Evolutionary conservation across 2,888 invertebrate genomes (phyloP).

Genomic region (Petrolisthes cinctipes): DNA sequence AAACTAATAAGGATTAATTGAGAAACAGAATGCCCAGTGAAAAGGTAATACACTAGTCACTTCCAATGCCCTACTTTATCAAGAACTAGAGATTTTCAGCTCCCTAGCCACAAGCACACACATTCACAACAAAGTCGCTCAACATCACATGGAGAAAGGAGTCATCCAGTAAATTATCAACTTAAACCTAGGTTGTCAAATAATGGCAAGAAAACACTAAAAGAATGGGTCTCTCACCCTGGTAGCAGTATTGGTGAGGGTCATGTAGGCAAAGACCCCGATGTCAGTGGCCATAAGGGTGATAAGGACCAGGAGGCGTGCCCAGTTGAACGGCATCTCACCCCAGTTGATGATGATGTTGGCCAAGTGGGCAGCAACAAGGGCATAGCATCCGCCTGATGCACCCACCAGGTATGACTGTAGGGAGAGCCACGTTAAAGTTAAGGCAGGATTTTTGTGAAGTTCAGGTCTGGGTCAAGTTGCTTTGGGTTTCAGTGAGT

Average conservation of each 20-base stretch:
- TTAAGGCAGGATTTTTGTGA: too few species aligned
- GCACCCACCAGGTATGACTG: constrained; percentile 88
- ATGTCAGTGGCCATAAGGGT: constrained; percentile 86
- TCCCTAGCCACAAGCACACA: too few species aligned
- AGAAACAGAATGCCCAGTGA: too few species aligned
- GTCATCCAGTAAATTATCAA: background rate
- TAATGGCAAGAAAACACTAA: background rate
- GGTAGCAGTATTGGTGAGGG: constrained; percentile 79
- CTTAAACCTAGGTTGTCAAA: background rate
- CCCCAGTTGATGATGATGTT: constrained; percentile 85
- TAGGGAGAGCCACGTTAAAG: constrained; percentile 68
- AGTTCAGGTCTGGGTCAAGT: too few species aligned
- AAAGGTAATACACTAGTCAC: too few species aligned
- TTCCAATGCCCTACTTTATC: too few species aligned
- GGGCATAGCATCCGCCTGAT: constrained; percentile 90
- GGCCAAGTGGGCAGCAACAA: constrained; percentile 88
- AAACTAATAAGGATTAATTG: too few species aligned
- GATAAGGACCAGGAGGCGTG: constrained; percentile 86
- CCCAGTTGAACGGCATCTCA: constrained; percentile 94
- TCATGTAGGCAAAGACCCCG: constrained; percentile 89
- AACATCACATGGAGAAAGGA: too few species aligned
- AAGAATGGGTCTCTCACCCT: constrained; percentile 71
- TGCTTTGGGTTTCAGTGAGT: too few species aligned
- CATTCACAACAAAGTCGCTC: too few species aligned
- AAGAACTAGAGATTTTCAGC: too few species aligned